phyloP scores from a whole-genome alignment of 2,888 invertebrate genomes.

The Synergus laeviventris region DNA sequence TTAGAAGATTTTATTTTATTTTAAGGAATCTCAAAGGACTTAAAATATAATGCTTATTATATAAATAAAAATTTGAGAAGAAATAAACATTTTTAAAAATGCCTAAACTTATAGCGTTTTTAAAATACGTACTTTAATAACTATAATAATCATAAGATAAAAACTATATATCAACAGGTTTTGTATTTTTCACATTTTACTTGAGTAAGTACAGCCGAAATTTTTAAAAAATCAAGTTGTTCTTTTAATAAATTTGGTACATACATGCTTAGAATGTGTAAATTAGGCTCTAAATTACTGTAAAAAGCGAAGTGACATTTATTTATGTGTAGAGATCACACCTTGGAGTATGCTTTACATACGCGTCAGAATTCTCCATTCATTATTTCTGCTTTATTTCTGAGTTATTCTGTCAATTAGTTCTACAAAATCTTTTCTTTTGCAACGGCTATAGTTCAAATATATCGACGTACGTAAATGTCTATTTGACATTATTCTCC shows the following conservation, averaged over 20 bases:
- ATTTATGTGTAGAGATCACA: neutral
- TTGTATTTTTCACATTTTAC: neutral
- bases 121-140: no score
- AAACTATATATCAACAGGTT: neutral
- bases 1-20: no score
- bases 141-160: no score
- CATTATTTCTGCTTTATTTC: neutral
- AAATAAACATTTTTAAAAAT: neutral
- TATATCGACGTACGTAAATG: neutral
- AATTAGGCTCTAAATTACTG: neutral
- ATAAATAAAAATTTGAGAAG: no score
- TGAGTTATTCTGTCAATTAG: neutral
- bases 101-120: no score
- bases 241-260: neutral
- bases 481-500: conserved; percentile 2
- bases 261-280: neutral
- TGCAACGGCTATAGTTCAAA: neutral
- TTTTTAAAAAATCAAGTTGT: neutral
- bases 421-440: conserved; percentile 9
- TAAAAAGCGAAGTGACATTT: neutral
- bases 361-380: neutral
- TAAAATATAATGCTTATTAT: no score
- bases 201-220: neutral
- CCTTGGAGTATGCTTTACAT: neutral
- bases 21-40: no score